Base-by-base conservation (phyloP, 2,888 invertebrate species). In the Clusia tigrina region DNA sequence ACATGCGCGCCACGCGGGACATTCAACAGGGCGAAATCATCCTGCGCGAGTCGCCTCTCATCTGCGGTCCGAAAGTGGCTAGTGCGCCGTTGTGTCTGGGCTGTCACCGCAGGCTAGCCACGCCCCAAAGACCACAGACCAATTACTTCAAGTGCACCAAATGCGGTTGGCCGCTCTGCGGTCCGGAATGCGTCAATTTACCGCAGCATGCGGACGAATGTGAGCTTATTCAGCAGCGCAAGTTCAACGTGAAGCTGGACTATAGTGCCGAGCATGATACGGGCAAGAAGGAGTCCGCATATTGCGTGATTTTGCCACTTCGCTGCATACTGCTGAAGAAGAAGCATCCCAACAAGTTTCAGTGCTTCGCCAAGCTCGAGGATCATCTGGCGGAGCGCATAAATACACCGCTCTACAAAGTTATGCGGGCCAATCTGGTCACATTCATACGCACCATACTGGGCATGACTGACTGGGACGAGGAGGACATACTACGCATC, bases 101-200 rank as follows among this genome's bases (percentile, higher is more conserved):
- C 0, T 91, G 91, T 67, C 88, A 89, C 65, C 85, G 86, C 64
- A 73, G 69, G 61, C 85, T 80, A 20, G 23, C 68, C 82, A 83
- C 52, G 67, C 81, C 66, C 3, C 53, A 17, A 3, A 63, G 66
- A 20, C 68, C 67, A 0, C 32, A 53, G 1, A 56, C n/a, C 0
- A 86, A 87, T 71, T 88, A 85, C 63, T 86, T 88, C 70, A 87
- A 87, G 75, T 90, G 90, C 74, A 80, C 85, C 0, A 83, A 83
- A 15, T 91, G 91, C 74, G 85, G 86, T 17, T 91, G 91, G 91
- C 91, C 91, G 0, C 80, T 91, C 82, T 92, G 91, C 72, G 85
- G 87, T 1, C 78, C 81, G 0, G 78, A 85, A 26, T 91, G 91
- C 75, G 88, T 89, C 73, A 82, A 83, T 37, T 84, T 86, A 15